These are phyloP conservation scores for Rhynchopsitta pachyrhyncha DNA, from an alignment of 2,113 vertebrate genomes.

Conservation along the genomic window DNA sequence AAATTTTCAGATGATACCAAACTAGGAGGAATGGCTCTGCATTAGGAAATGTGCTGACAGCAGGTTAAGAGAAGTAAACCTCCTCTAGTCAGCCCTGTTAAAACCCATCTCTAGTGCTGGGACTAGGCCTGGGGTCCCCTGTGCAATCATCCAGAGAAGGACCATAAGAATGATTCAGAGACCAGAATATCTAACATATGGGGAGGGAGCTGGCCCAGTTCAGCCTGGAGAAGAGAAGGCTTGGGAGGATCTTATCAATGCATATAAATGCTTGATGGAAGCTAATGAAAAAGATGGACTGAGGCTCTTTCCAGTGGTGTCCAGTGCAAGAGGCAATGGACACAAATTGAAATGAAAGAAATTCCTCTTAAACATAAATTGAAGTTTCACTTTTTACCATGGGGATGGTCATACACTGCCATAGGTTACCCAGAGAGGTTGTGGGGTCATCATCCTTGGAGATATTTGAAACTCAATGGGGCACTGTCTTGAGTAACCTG, in stretches of 20 bases:
- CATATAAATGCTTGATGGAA: not conserved
- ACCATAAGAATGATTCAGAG: not conserved
- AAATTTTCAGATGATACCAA: not conserved
- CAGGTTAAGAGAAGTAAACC: not conserved
- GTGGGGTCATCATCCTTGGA: not conserved
- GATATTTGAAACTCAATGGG: not conserved
- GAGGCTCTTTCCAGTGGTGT: not conserved
- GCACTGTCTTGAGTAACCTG: not conserved
- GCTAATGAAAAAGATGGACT: not conserved
- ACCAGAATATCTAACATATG: not conserved
- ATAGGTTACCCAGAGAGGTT: not conserved
- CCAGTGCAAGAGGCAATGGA: not conserved
- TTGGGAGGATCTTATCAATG: not conserved
- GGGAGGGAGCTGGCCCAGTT: not conserved
- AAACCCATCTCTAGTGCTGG: not conserved
- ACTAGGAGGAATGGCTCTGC: not conserved
- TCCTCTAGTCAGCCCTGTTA: not conserved
- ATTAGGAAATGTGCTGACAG: fast-evolving
- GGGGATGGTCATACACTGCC: not conserved
- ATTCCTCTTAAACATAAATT: not conserved
- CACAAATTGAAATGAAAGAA: not conserved
- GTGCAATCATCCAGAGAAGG: not conserved
- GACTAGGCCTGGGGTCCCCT: not conserved
- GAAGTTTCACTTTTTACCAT: not conserved
- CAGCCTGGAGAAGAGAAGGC: not conserved